Conservation (phyloP, 2,797 vertebrate genomes). For the Galago senegalensis region DNA sequence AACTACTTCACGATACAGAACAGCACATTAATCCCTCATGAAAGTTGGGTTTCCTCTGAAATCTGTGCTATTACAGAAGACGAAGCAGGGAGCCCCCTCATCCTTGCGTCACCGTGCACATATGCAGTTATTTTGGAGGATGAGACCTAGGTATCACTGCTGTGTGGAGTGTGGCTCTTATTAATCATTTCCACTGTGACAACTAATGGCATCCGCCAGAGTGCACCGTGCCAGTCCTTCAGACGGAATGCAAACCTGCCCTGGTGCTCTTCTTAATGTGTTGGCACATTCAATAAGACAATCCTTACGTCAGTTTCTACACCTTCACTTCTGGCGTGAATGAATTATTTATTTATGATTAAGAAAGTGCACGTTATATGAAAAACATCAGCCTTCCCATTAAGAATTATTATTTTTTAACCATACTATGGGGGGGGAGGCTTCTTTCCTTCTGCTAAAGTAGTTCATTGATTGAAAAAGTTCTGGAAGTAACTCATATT, state of each 20-base stretch:
- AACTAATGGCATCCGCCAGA: accelerated
- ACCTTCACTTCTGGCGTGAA: too few species aligned
- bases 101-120: background rate
- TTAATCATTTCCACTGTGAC: accelerated
- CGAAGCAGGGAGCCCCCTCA: accelerated
- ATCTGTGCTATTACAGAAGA: background rate
- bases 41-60: background rate
- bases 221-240: background rate
- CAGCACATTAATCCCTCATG: accelerated
- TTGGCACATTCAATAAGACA: background rate
- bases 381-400: background rate
- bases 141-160: too few species aligned
- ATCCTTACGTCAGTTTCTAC: background rate
- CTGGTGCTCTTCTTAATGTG: background rate
- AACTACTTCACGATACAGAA: accelerated
- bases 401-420: background rate
- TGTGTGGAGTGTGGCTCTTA: background rate
- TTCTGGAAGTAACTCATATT: background rate
- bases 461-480: background rate
- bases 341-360: background rate
- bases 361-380: background rate
- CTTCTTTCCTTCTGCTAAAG: background rate
- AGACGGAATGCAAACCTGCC: accelerated
- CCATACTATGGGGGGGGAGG: accelerated
- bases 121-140: background rate